Percentiles rank a stretch among this genome's conserved stretches.
phyloP scores from a whole-genome alignment of 2,113 vertebrate species.

The Callopanchax toddi region DNA sequence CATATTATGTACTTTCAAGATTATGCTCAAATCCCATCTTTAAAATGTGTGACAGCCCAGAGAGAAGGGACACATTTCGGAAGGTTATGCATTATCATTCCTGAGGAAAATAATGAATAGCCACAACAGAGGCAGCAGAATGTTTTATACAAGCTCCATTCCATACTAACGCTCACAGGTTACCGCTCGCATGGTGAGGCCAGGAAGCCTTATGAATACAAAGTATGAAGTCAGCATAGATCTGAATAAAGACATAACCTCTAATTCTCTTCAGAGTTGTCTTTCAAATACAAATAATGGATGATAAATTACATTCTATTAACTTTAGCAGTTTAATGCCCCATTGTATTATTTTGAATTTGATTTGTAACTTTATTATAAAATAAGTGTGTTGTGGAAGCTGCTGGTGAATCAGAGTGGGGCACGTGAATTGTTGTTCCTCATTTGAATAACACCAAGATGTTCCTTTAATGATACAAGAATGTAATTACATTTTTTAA shows the following conservation, averaged over 20 bases:
- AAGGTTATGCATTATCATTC: conserved; percentile 15
- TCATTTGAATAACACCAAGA: conserved; percentile 63
- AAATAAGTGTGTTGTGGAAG: conserved; percentile 46
- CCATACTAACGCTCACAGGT: conserved; percentile 24
- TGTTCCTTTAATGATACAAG: conserved; percentile 69
- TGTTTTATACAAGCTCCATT: conserved; percentile 15
- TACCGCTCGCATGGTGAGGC: conserved; percentile 15
- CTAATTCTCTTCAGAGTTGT: conserved; percentile 49
- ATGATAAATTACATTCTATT: conserved; percentile 47
- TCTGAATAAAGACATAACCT: conserved; percentile 37
- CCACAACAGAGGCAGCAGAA: conserved; percentile 11
- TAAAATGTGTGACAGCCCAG: background rate
- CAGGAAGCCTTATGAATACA: conserved; percentile 34
- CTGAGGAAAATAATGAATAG: conserved; percentile 21
- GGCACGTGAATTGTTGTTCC: conserved; percentile 40
- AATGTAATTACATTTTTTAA: conserved; percentile 62
- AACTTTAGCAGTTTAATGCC: conserved; percentile 43
- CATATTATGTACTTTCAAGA: conserved; percentile 13
- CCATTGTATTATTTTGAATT: background rate
- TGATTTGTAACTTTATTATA: conserved; percentile 41
- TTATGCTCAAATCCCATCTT: background rate
- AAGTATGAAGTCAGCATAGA: conserved; percentile 26
- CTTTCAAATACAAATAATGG: conserved; percentile 57
- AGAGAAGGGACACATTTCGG: conserved; percentile 1
- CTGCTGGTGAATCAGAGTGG: conserved; percentile 14